These are phyloP conservation scores for Erythrolamprus reginae DNA, from an alignment of 2,113 vertebrate species.

Conservation along the genomic window DNA sequence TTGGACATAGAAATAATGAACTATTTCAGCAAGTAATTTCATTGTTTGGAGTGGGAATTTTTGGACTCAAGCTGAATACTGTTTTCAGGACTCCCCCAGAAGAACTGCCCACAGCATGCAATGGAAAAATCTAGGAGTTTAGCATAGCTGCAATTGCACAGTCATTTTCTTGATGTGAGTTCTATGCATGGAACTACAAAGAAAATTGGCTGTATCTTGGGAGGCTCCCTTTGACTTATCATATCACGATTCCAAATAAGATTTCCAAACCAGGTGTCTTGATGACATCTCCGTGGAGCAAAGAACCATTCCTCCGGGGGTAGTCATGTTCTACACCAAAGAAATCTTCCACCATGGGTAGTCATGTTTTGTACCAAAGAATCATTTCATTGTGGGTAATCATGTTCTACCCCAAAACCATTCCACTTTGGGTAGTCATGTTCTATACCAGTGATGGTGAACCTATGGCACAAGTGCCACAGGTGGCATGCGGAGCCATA, in stretches of 20 bases:
- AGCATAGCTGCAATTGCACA: background rate
- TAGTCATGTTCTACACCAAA: background rate
- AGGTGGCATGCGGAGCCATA: no score
- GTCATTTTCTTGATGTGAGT: background rate
- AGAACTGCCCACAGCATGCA: background rate
- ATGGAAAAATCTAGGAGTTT: background rate
- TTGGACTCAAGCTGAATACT: background rate
- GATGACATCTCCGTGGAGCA: background rate
- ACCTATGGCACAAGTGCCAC: no score
- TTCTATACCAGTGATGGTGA: no score
- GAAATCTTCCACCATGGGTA: no score
- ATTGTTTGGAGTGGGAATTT: background rate
- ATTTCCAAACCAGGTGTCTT: background rate
- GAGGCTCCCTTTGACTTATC: background rate
- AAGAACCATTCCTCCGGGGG: background rate
- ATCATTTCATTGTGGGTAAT: background rate
- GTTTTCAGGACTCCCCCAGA: background rate
- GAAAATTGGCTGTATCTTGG: background rate
- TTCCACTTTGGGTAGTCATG: background rate
- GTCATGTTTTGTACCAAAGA: no score
- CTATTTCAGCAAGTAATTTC: background rate
- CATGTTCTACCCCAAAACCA: background rate
- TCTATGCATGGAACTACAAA: background rate
- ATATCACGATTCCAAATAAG: background rate
- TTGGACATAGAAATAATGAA: background rate